Evolutionary conservation across 2,888 invertebrate genomes (phyloP).

Genomic region (Polia nebulosa): DNA sequence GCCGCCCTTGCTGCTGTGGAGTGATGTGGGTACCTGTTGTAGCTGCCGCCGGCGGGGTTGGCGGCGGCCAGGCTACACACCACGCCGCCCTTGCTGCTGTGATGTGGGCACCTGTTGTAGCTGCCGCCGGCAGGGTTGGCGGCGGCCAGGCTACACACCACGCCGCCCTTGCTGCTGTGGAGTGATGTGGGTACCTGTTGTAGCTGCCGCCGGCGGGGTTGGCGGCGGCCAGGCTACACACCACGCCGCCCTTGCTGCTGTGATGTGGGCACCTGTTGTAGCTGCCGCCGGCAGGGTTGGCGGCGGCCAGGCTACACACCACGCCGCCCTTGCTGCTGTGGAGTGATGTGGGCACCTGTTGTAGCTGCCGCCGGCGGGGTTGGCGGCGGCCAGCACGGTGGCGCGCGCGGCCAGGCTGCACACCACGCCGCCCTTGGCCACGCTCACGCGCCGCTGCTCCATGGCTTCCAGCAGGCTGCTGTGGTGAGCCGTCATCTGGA

Average conservation of each 20-base stretch:
- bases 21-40: no score
- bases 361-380: constrained; percentile 97
- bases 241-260: constrained; percentile 94
- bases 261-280: constrained; percentile 88
- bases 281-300: constrained; percentile 97
- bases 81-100: not conserved
- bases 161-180: constrained; percentile 93
- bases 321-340: constrained; percentile 93
- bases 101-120: constrained; percentile 1
- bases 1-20: no score
- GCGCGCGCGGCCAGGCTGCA: constrained; percentile 95
- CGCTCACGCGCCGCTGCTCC: constrained; percentile 97
- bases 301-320: constrained; percentile 96
- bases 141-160: constrained; percentile 92
- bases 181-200: constrained; percentile 69
- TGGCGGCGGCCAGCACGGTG: constrained; percentile 97
- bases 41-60: no score
- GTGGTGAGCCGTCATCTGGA: constrained; percentile 85
- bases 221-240: constrained; percentile 96
- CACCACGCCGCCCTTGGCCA: constrained; percentile 97
- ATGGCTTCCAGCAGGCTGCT: constrained; percentile 97
- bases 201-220: constrained; percentile 98
- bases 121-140: constrained; percentile 6
- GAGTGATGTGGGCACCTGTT: constrained; percentile 68
- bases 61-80: no score